phyloP scores from a whole-genome alignment of 2,113 vertebrate species.

The Gnathonemus longibarbis region DNA sequence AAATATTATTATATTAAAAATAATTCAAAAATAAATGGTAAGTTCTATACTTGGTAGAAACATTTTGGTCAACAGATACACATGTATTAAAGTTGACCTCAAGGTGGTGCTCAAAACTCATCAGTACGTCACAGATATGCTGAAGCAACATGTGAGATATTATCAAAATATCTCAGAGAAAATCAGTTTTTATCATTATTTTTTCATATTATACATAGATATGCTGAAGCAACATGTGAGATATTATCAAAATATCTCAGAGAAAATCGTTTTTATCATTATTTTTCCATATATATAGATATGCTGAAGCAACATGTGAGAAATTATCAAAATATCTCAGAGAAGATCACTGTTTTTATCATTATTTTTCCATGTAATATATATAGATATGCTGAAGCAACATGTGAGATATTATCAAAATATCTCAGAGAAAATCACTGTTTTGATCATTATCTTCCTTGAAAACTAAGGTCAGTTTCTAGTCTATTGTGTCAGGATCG shows the following conservation, averaged over 20 bases:
- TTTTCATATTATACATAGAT: background rate
- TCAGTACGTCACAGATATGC: background rate
- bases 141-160: background rate
- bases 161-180: background rate
- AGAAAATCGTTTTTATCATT: too few species aligned
- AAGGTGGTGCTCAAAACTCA: background rate
- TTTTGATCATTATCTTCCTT: too few species aligned
- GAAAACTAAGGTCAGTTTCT: too few species aligned
- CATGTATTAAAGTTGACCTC: background rate
- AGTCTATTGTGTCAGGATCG: too few species aligned
- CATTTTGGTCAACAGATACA: background rate
- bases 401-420: background rate
- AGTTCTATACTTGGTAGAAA: background rate
- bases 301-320: background rate
- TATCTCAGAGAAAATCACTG: background rate
- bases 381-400: background rate
- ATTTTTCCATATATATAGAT: background rate
- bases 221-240: too few species aligned
- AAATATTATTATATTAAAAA: background rate
- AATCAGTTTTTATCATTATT: background rate
- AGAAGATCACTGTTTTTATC: too few species aligned
- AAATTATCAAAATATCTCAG: background rate
- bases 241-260: too few species aligned
- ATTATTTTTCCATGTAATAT: too few species aligned
- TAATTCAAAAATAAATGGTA: background rate